Base-by-base conservation (phyloP, 2,797 vertebrate genomes). In the Chelidonichthys spinosus region DNA sequence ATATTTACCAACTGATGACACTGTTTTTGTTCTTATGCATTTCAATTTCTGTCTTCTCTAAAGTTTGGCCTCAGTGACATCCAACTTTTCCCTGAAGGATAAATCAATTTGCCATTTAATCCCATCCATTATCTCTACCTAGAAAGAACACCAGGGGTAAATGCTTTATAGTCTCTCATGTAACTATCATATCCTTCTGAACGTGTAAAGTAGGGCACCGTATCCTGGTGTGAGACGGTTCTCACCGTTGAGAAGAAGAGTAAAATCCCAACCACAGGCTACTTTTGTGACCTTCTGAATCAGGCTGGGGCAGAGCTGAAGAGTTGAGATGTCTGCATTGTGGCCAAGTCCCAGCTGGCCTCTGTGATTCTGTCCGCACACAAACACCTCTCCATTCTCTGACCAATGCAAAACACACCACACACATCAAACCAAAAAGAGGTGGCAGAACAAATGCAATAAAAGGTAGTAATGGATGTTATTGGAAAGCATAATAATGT, bases 241-340 rank as follows among this genome's bases (percentile, higher is more conserved):
- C 86, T 93, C 86, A 98, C 97, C 96, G 72, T 90, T 94, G 66
- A 98, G 94, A 56, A 97, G 77, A 74, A 99, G 87, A 25, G 96
- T 96, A 84, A 98, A 99, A 90, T 99, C 96, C 98, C 97, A 99
- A 61, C 97, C 97, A 85, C 97, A 98, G 44, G 96, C 93, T 52
- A 98, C 96, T 69, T 95, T 91, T 50, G 85, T 89, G 62, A 98
- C 87, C 67, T 79, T 90, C 49, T 77, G 89, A 14, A 84, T 87
- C 35, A 95, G 76, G 10, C 92, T 78, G 53, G 78, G 58, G 61
- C 97, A 96, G 72, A 92, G 87, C 14, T 94, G 94, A 85, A 98
- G 95, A 81, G 3, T 76, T 13, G 87, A 73, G 18, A 96, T 84
- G 53, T 97, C 93, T 39, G 92, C 82, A 1, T 75, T 90, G 88